Evolutionary conservation across 1,140 invertebrate species (phyloP), one percentile per base, ranked within the genome.

Genomic region (Drosophila melanica): DNA sequence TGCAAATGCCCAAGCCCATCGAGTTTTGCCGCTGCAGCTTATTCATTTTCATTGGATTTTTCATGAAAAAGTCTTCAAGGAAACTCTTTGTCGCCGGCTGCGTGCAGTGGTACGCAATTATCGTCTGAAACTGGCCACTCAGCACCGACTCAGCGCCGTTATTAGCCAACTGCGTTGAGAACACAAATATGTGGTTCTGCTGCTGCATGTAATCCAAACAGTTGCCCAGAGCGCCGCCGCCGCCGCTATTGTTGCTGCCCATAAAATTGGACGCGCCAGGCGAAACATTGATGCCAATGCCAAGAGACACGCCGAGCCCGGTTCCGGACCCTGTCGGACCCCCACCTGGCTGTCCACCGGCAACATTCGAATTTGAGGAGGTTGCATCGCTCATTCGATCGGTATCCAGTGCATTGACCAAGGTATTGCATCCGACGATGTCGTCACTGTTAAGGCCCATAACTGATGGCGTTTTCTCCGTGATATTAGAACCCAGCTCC

Each of bases 141-240:
- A 98, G 92, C 14, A 99, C 98, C 6, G 97, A 95, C 81, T 99
- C 98, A 1, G 98, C 98, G 11, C 97, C 98, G 90, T 98, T 96
- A 92, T 99, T 99, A 0, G 98, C 98, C 90, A 99, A 92, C 74
- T 95, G 93, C 0, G 98, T 99, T 10, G 97, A 98, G 93, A 99
- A 99, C 57, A 99, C 98, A 94, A 98, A 99, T 89, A 99, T 98
- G 92, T 99, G 98, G 93, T 97, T 99, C 92, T 98, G 98, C 92
- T 99, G 98, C 93, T 98, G 98, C 96, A 97, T 97, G 95, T 90
- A 92, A 51, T 91, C 90, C 44, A 91, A 54, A 14, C 89, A 87
- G 23, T 74, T 79, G 4, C 65, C 67, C 11, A 69, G 14, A 20
- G 33, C 30, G 14, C 44, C 39, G 9, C 65, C 71, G 4, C 64